Evolutionary conservation across 2,888 invertebrate species (phyloP).

Genomic region (Megamerina dolium): DNA sequence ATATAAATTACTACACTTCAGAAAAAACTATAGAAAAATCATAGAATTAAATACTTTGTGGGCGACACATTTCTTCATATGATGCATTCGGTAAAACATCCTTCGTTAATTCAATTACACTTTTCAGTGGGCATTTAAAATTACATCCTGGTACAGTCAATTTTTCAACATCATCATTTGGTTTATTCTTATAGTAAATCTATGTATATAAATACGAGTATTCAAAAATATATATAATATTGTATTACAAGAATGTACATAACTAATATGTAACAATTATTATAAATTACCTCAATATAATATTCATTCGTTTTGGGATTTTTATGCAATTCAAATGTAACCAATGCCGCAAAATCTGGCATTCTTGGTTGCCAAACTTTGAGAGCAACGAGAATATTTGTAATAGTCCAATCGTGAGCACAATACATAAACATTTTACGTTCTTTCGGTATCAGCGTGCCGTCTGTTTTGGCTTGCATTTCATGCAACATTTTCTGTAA

Average conservation of each 20-base stretch:
- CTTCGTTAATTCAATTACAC: conserved; percentile 52
- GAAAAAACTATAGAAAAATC: no score
- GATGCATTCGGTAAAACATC: conserved; percentile 54
- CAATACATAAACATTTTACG: conserved; percentile 61
- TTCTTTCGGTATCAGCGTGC: conserved; percentile 47
- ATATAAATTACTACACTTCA: no score
- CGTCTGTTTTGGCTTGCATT: conserved; percentile 54
- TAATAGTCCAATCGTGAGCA: conserved; percentile 69
- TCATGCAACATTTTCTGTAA: conserved; percentile 58
- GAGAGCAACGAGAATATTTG: conserved; percentile 59
- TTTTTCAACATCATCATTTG: conserved; percentile 50
- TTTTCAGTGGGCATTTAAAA: conserved; percentile 56
- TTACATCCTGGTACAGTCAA: conserved; percentile 61
- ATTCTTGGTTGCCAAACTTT: conserved; percentile 61
- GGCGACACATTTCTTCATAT: no score
- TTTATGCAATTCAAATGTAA: conserved; percentile 60
- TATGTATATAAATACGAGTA: conserved; percentile 13
- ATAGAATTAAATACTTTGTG: no score
- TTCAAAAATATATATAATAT: neutral
- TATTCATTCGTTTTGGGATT: conserved; percentile 50
- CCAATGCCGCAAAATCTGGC: conserved; percentile 60
- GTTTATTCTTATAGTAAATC: conserved; percentile 52
- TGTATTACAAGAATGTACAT: no score
- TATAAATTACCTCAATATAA: conserved; percentile 40
- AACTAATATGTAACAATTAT: neutral